Evolutionary conservation across 2,797 vertebrate species (phyloP), one percentile per base, ranked within the genome.

Genomic region (Syndactyla subalaris): DNA sequence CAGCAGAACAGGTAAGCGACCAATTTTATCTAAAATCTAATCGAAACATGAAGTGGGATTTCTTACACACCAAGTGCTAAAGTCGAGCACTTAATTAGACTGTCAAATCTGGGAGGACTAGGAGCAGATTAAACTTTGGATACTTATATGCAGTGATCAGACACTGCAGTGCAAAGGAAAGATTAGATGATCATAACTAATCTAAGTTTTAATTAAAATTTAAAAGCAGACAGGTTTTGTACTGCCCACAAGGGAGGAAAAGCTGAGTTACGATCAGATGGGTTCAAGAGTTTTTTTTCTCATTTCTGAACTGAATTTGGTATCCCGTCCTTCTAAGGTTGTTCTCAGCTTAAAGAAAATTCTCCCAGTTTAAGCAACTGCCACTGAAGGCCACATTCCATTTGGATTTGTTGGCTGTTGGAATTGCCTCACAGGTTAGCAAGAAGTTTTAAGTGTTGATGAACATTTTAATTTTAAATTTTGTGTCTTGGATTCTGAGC

Each of bases 171-270:
- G 91, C 75, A 92, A 92, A 91, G 54, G 54, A 82, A 92, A 94
- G 85, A 96, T 94, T 89, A 93, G 87, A 96, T 92, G 92, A 96
- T 96, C 92, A 92, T 83, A 92, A 94, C 91, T 94, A 95, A 95
- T 95, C 81, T 89, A 95, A 95, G 62, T 94, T 97, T 96, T 96
- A 97, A 97, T 94, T 95, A 96, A 96, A 96, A 93, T 85, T 85
- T 88, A 93, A 93, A 96, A 94, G 81, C 48, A 88, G 78, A 78
- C 75, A 83, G 72, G 84, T 92, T 95, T 89, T 72, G 21, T 62
- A 57, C 58, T 88, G 75, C 46, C 54, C 95, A 62, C 89, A 75
- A 75, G 91, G 87, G 93, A 94, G n/a, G 71, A 87, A 68, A 80
- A 65, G 27, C n/a, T 51, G 52, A 67, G 65, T 68, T 94, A 55